Evolutionary conservation across 2,113 vertebrate genomes (phyloP).

Genomic region (Cavia aperea): DNA sequence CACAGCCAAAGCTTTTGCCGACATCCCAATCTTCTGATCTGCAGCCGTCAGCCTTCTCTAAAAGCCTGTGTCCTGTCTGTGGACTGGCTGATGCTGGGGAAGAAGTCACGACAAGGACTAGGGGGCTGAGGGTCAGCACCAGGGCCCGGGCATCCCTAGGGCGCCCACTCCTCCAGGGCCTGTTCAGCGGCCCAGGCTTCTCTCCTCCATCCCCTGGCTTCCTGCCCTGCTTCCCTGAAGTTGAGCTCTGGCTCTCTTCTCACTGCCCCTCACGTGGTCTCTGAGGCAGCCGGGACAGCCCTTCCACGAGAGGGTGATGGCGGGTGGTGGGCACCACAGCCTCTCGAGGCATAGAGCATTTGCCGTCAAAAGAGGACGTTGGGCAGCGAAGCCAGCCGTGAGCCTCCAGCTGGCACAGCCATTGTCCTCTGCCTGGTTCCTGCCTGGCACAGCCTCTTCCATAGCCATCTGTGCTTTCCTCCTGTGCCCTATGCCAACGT

Average conservation of each 20-base stretch:
- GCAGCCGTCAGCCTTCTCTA: background rate
- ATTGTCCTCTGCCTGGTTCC: accelerated
- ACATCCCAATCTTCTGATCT: background rate
- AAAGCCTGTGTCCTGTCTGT: background rate
- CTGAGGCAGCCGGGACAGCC: background rate
- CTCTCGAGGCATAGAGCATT: accelerated
- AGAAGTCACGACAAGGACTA: background rate
- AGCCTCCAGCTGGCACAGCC: accelerated
- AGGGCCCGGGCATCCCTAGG: accelerated
- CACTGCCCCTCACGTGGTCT: background rate
- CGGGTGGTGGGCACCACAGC: background rate
- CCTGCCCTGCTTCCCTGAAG: background rate
- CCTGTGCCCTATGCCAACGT: too few relatives aligned
- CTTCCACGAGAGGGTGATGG: accelerated
- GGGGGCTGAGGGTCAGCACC: background rate
- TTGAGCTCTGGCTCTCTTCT: background rate
- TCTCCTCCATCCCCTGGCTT: background rate
- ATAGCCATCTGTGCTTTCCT: background rate
- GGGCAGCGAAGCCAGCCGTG: accelerated
- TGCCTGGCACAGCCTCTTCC: background rate
- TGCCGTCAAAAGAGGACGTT: background rate
- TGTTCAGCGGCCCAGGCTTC: accelerated
- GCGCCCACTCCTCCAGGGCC: accelerated
- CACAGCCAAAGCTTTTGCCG: accelerated
- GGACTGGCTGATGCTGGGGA: background rate